Evolutionary conservation across 1,140 invertebrate species (phyloP), one percentile per base, ranked within the genome.

Genomic region (Drusus annulatus): DNA sequence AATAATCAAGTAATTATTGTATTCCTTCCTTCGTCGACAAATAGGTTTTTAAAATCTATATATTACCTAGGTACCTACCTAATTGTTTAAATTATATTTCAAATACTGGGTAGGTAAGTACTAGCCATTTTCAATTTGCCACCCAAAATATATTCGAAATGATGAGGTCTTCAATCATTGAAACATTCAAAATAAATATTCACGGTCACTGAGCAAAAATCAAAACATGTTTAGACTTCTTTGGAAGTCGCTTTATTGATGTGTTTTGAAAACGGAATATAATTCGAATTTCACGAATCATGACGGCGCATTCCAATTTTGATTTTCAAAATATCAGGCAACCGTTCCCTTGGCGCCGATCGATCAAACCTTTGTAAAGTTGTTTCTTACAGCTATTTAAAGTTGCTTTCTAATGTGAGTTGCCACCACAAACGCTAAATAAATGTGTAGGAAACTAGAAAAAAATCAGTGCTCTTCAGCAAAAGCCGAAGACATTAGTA

Each of bases 401-500:
- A 28, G 36, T 25, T 17, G 16, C n/a, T 58, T 23, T 63, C 19
- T 17, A 76, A 60, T 62, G 36, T 7, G 69, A 19, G 8, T 15
- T 71, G 17, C 68, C 31, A 21, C 54, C 23, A 28, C 31, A 69
- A 69, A 65, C 3, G 62, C 28, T 65, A 78, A 69, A 69, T 25
- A 68, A 50, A 65, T 25, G 62, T 8, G n/a, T 19, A n/a, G 17
- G 65, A 69, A 50, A 1, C n/a, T n/a, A 60, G 17, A 76, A 31
- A 19, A 51, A 36, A 45, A 50, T 52, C 13, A 15, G 7, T 16
- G 17, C 23, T 17, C n/a, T 60, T 28, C 36, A 62, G 31, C 10
- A 65, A 77, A 58, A 65, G 45, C 75, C 75, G 75, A 78, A 74
- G 81, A 82, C 69, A 82, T 82, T 82, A 78, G 81, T 82, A 65